These are phyloP conservation scores for Frankliniella intonsa DNA, from an alignment of 2,888 invertebrate species.

Conservation along the genomic window DNA sequence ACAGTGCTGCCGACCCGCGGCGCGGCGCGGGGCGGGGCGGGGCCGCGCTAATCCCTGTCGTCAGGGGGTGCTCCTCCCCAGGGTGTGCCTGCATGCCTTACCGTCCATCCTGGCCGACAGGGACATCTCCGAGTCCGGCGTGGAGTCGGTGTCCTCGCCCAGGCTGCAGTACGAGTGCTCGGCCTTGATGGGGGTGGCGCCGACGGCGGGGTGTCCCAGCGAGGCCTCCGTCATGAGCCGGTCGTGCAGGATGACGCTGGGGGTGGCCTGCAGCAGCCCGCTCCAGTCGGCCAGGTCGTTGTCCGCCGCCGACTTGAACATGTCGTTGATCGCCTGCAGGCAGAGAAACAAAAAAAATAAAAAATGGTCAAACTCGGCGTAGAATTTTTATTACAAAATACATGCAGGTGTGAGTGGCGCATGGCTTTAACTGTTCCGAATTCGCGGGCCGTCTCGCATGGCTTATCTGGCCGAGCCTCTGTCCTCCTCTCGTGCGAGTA, in stretches of 20 bases:
- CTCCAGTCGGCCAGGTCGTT: conserved; percentile 45
- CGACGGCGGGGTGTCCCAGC: conserved; percentile 52
- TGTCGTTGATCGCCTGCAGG: conserved; percentile 61
- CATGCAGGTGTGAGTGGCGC: too few species aligned
- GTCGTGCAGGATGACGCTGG: conserved; percentile 77
- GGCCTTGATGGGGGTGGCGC: conserved; percentile 74
- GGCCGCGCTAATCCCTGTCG: too few species aligned
- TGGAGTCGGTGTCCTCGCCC: conserved; percentile 14
- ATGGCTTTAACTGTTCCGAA: too few species aligned
- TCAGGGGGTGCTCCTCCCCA: too few species aligned
- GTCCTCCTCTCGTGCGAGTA: too few species aligned
- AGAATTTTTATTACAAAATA: too few species aligned
- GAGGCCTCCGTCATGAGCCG: conserved; percentile 85
- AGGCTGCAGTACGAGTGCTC: conserved; percentile 83
- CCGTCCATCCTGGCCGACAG: conserved; percentile 9
- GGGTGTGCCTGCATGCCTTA: background rate
- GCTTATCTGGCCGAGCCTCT: too few species aligned
- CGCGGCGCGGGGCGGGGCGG: too few species aligned
- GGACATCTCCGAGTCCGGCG: conserved; percentile 3
- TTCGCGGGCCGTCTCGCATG: too few species aligned
- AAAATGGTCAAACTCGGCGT: background rate
- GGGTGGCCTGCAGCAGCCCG: conserved; percentile 54
- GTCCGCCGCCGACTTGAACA: conserved; percentile 55
- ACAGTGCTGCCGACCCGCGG: too few species aligned
- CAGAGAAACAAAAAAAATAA: background rate